Evolutionary conservation across 2,888 invertebrate genomes (phyloP).

Genomic region (Drosophila emarginata): DNA sequence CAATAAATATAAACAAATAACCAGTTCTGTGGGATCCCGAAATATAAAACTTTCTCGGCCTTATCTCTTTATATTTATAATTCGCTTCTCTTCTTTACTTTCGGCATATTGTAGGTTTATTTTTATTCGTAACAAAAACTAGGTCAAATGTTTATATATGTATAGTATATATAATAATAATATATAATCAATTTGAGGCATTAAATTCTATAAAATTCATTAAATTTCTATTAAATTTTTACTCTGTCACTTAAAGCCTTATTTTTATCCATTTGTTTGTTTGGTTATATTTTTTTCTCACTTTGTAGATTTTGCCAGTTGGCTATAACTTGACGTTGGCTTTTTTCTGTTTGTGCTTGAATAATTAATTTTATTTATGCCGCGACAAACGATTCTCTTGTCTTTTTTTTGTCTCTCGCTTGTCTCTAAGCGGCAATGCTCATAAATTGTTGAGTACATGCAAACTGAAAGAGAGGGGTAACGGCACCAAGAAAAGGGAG

Average conservation of each 20-base stretch:
- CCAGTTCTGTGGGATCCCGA: background rate
- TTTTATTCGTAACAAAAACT: background rate
- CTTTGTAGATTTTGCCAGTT: slow-evolving; percentile 29
- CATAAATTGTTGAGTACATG: slow-evolving; percentile 61
- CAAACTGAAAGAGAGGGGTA: slow-evolving; percentile 23
- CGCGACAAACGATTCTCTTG: slow-evolving; percentile 48
- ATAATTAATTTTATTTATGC: slow-evolving; percentile 62
- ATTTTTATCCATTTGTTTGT: slow-evolving; percentile 8
- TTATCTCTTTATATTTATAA: background rate
- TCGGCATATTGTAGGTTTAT: too few species aligned
- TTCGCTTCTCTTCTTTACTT: background rate
- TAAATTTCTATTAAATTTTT: background rate
- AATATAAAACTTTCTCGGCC: background rate
- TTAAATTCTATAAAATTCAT: background rate
- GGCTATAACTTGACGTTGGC: slow-evolving; percentile 15
- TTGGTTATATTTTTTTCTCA: too few species aligned
- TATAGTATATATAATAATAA: background rate
- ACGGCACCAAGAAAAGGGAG: background rate
- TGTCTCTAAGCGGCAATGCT: slow-evolving; percentile 50
- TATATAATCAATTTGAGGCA: background rate
- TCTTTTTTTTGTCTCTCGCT: background rate
- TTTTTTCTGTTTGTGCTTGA: slow-evolving; percentile 40
- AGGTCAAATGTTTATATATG: background rate
- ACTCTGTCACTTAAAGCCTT: background rate
- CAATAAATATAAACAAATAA: background rate